Percentiles rank a stretch among this genome's conserved stretches.
Evolutionary conservation across 2,888 invertebrate genomes (phyloP).

Genomic region (Drosophila maculinotata): DNA sequence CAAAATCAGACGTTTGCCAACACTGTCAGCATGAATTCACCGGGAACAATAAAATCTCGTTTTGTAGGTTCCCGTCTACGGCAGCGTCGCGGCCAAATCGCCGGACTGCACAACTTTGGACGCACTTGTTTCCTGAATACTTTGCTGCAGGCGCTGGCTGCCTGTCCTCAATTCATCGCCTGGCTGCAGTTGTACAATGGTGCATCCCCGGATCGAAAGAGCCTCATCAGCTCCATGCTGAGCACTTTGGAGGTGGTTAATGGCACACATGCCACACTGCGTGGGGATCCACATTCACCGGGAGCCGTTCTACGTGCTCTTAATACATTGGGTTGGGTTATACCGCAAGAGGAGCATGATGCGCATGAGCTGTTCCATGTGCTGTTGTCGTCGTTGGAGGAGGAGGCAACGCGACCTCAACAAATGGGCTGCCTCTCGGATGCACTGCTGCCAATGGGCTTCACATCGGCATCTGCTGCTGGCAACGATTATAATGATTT

Average conservation of each 20-base stretch:
- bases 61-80: conserved; percentile 85
- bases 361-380: conserved; percentile 97
- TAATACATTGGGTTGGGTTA: conserved; percentile 92
- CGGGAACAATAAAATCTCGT: conserved; percentile 5
- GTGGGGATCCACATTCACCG: conserved; percentile 87
- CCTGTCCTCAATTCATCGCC: conserved; percentile 92
- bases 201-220: conserved; percentile 88
- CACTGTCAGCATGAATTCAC: conserved; percentile 6
- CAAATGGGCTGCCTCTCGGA: conserved; percentile 90
- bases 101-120: conserved; percentile 95
- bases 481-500: conserved; percentile 24
- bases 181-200: conserved; percentile 90
- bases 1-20: not conserved
- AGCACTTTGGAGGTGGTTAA: conserved; percentile 89
- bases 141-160: conserved; percentile 94
- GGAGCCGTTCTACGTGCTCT: conserved; percentile 91
- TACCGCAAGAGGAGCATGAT: conserved; percentile 97
- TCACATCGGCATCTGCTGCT: conserved; percentile 67
- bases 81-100: conserved; percentile 90
- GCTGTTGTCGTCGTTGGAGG: conserved; percentile 94
- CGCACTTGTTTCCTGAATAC: conserved; percentile 97
- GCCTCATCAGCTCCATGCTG: conserved; percentile 90
- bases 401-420: conserved; percentile 88
- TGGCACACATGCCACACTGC: conserved; percentile 89
- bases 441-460: conserved; percentile 86